phyloP scores from a whole-genome alignment of 2,113 vertebrate genomes.

The Podilymbus podiceps region DNA sequence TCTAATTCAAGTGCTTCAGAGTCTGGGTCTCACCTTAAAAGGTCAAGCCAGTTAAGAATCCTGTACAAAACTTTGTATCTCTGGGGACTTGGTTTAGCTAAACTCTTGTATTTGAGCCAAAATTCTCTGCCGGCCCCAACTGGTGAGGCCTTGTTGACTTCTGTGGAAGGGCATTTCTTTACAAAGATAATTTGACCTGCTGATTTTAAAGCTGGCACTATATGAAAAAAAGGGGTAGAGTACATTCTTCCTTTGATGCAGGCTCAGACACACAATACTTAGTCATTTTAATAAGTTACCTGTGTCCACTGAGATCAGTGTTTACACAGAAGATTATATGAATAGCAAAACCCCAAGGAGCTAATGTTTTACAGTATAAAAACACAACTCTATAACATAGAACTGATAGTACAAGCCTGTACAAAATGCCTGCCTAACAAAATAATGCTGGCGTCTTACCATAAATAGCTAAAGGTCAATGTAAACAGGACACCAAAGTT shows the following conservation, averaged over 20 bases:
- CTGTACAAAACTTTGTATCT: background rate
- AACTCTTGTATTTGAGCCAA: background rate
- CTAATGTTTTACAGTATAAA: background rate
- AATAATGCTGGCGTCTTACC: background rate
- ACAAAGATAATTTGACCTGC: background rate
- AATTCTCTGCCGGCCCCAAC: background rate
- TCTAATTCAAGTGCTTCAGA: background rate
- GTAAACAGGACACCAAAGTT: background rate
- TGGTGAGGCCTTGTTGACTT: background rate
- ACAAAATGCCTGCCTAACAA: background rate
- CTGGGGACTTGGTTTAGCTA: background rate
- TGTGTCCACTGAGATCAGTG: background rate
- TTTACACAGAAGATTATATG: background rate
- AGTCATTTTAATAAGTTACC: background rate
- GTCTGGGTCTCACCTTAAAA: background rate
- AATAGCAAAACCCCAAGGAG: background rate
- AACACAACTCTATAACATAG: background rate
- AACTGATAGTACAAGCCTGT: background rate
- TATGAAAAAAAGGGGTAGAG: background rate
- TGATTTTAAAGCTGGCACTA: background rate
- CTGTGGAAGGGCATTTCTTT: background rate
- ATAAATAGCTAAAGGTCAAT: background rate
- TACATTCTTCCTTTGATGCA: constrained; percentile 7
- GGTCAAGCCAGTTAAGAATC: background rate
- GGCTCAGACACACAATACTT: background rate